These are phyloP conservation scores for Drosophila ochracea DNA, from an alignment of 2,888 invertebrate genomes.

Conservation along the genomic window DNA sequence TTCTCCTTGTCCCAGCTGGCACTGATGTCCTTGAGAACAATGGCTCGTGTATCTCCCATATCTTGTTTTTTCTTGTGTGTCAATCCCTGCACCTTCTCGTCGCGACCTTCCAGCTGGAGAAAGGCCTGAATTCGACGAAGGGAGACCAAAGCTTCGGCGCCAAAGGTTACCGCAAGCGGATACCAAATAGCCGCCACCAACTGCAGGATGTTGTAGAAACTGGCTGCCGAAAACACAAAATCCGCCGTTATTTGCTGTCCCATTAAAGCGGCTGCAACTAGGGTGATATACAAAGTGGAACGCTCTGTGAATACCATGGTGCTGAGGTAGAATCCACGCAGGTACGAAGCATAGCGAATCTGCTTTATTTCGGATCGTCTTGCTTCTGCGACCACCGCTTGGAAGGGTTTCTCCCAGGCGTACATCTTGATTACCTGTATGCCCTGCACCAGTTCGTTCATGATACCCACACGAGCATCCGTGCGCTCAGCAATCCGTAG, in stretches of 20 bases:
- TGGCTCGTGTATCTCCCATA: constrained; percentile 71
- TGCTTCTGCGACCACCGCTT: constrained; percentile 91
- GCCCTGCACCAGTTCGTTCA: constrained; percentile 97
- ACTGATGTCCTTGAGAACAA: constrained; percentile 85
- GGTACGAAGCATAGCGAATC: constrained; percentile 88
- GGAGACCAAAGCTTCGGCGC: constrained; percentile 87
- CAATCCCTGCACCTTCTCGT: constrained; percentile 79
- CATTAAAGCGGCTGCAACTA: constrained; percentile 91
- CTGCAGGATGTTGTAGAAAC: constrained; percentile 91
- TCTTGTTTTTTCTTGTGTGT: constrained; percentile 75
- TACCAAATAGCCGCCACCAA: constrained; percentile 87
- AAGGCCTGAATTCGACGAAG: constrained; percentile 87
- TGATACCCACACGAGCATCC: constrained; percentile 95
- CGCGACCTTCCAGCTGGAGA: constrained; percentile 87
- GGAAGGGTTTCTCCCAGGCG: constrained; percentile 97
- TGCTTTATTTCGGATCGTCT: constrained; percentile 89
- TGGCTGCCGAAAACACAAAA: constrained; percentile 91
- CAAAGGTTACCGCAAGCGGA: constrained; percentile 87
- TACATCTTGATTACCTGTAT: constrained; percentile 99
- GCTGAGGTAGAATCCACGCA: constrained; percentile 89
- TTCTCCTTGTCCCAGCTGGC: constrained; percentile 86
- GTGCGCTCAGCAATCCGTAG: constrained; percentile 93
- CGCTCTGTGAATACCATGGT: constrained; percentile 94
- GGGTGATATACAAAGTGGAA: constrained; percentile 92
- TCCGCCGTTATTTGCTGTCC: constrained; percentile 88